Conservation (phyloP, 2,888 invertebrate species). For the Spicauda simplicius region DNA sequence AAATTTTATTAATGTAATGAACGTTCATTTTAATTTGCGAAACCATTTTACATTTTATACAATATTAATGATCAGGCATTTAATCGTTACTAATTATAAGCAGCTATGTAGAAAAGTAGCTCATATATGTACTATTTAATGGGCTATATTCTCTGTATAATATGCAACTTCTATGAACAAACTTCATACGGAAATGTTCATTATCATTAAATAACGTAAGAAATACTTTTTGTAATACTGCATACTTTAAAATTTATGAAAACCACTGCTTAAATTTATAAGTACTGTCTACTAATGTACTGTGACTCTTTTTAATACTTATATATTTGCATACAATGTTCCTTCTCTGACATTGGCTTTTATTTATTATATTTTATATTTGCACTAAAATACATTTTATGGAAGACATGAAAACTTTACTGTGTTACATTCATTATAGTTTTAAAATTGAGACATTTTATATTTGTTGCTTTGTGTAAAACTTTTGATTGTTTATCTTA, state of each 20-base stretch:
- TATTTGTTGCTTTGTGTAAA: conserved; percentile 31
- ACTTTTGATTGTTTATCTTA: conserved; percentile 22
- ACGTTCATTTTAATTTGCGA: conserved; percentile 27
- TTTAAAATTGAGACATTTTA: conserved; percentile 29
- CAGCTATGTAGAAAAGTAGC: conserved; percentile 15
- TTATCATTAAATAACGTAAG: conserved; percentile 12
- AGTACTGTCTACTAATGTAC: conserved; percentile 9
- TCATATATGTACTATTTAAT: conserved; percentile 13
- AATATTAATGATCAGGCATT: conserved; percentile 28
- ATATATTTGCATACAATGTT: conserved; percentile 14
- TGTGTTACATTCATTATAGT: conserved; percentile 21
- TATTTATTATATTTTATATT: not conserved
- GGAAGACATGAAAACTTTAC: conserved; percentile 14
- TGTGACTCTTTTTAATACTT: conserved; percentile 13
- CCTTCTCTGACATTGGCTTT: conserved; percentile 20
- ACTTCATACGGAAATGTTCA: not conserved
- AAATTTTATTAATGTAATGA: conserved; percentile 14
- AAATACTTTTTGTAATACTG: conserved; percentile 18
- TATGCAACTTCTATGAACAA: conserved; percentile 15
- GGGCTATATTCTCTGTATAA: conserved; percentile 6
- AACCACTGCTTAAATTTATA: conserved; percentile 22
- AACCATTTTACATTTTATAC: conserved; percentile 10
- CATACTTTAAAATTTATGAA: conserved; percentile 7
- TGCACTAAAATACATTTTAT: not conserved
- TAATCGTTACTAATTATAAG: conserved; percentile 20